Conservation (phyloP, 2,113 vertebrate genomes). For the Aspidoscelis tigris region DNA sequence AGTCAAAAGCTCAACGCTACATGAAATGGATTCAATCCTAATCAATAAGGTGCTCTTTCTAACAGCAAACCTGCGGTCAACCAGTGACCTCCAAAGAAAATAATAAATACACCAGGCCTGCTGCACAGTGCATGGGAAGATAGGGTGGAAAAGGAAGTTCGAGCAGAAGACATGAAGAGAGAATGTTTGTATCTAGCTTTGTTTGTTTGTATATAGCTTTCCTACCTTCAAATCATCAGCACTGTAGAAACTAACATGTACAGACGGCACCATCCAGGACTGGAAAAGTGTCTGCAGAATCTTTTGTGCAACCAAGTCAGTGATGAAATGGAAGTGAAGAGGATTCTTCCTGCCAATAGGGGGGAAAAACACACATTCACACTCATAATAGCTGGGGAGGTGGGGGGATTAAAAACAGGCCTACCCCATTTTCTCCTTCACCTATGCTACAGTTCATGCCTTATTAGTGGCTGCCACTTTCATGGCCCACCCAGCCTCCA, state of each 20-base stretch:
- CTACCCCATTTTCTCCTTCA: too few species aligned
- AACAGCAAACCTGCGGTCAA: neutral
- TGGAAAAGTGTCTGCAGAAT: slow-evolving; percentile 89
- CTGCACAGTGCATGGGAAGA: neutral
- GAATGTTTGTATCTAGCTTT: neutral
- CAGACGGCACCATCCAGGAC: slow-evolving; percentile 95
- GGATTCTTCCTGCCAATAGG: slow-evolving; percentile 86
- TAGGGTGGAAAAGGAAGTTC: neutral
- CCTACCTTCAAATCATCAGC: slow-evolving; percentile 92
- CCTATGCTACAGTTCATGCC: neutral
- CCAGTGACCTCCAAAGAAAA: neutral
- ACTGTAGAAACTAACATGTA: slow-evolving; percentile 92
- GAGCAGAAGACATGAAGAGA: neutral
- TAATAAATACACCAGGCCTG: neutral
- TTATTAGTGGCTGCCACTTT: neutral
- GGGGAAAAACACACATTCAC: slow-evolving; percentile 6
- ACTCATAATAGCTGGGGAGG: slow-evolving; percentile 9
- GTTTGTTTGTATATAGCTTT: neutral
- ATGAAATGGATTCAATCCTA: neutral
- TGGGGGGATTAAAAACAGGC: neutral
- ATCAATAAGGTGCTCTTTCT: neutral
- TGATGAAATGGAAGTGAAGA: slow-evolving; percentile 95
- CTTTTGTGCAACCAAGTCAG: slow-evolving; percentile 86
- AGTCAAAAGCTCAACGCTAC: neutral
- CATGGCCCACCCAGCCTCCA: neutral